Evolutionary conservation across 2,797 vertebrate species (phyloP).

Genomic region (Discoglossus pictus): DNA sequence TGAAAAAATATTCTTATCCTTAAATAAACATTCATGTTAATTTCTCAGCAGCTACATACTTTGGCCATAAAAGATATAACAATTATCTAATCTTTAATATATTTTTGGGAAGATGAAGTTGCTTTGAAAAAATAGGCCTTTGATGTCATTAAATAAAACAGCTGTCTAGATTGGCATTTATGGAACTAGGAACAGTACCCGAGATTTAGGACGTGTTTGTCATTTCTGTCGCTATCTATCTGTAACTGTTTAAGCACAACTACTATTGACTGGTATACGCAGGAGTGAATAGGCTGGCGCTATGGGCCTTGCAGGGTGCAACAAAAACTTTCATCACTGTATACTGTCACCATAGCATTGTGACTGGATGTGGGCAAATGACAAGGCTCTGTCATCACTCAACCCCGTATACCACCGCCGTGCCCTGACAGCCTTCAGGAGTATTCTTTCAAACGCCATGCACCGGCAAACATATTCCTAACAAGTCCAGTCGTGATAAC

Average conservation of each 20-base stretch:
- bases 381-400: slow-evolving; percentile 59
- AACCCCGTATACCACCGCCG: slow-evolving; percentile 33
- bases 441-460: slow-evolving; percentile 40
- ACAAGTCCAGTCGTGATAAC: slow-evolving; percentile 42
- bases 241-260: slow-evolving; percentile 49
- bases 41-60: no score
- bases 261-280: slow-evolving; percentile 28
- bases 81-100: no score
- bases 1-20: no score
- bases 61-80: no score
- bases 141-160: slow-evolving; percentile 15
- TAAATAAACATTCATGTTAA: no score
- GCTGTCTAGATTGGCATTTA: background rate
- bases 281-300: slow-evolving; percentile 41
- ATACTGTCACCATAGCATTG: slow-evolving; percentile 61
- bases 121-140: background rate
- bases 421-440: slow-evolving; percentile 58
- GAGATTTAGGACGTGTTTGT: slow-evolving; percentile 7
- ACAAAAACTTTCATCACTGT: slow-evolving; percentile 48
- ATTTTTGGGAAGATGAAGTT: no score
- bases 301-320: slow-evolving; percentile 23
- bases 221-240: slow-evolving; percentile 53
- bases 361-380: slow-evolving; percentile 50
- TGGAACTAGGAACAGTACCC: background rate
- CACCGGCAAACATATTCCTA: slow-evolving; percentile 37